Percentiles rank a stretch among this genome's conserved stretches.
These are phyloP conservation scores for Cephus nigrinus DNA, from an alignment of 2,888 invertebrate species.

Conservation along the genomic window DNA sequence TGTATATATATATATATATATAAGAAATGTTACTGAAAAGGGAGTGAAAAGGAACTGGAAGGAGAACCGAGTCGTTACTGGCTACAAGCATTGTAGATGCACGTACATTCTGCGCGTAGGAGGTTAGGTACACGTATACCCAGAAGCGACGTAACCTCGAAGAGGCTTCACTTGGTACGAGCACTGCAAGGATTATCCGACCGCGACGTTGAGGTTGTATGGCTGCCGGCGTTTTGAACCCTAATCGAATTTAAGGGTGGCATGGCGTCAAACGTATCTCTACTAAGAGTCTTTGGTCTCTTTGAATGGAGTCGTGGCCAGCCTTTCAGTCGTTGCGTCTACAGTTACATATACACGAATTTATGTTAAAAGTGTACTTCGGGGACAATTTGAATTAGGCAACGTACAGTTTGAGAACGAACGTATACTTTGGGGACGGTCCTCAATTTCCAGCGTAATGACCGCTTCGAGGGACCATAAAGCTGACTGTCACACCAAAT, in stretches of 20 bases:
- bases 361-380: too few relatives aligned
- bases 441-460: too few relatives aligned
- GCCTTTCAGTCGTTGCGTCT: background rate
- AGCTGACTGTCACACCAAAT: too few relatives aligned
- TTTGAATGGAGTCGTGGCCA: background rate
- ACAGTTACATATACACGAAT: background rate
- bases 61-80: background rate
- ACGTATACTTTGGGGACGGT: too few relatives aligned
- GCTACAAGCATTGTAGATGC: background rate
- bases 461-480: too few relatives aligned
- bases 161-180: slow-evolving; percentile 32
- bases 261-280: slow-evolving; percentile 26
- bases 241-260: slow-evolving; percentile 36
- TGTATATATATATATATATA: too few relatives aligned
- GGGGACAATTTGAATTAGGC: too few relatives aligned
- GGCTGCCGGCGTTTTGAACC: slow-evolving; percentile 33
- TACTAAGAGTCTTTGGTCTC: background rate
- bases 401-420: too few relatives aligned
- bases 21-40: background rate
- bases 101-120: background rate
- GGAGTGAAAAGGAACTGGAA: background rate
- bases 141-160: background rate
- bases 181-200: slow-evolving; percentile 30
- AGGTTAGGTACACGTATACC: background rate
- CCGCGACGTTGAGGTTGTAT: slow-evolving; percentile 23